Percentiles rank a stretch among this genome's conserved stretches.
These are phyloP conservation scores for Sardina pilchardus DNA, from an alignment of 2,113 vertebrate species.

Conservation along the genomic window DNA sequence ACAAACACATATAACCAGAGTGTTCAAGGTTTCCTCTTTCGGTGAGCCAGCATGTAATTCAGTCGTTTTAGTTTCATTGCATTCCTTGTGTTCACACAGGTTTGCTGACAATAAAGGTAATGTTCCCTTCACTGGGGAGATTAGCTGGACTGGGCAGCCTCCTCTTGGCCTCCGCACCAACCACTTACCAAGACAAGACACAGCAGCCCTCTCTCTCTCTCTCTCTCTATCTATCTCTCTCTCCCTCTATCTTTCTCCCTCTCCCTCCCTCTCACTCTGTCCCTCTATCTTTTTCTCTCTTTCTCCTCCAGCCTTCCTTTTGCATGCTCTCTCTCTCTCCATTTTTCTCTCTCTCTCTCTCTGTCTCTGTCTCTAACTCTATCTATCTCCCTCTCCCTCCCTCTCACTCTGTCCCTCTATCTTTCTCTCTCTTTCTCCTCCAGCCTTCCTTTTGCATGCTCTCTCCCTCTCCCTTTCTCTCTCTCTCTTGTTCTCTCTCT, in stretches of 20 bases:
- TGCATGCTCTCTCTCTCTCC: no score
- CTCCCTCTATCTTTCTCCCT: not conserved
- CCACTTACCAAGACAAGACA: not conserved
- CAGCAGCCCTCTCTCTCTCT: not conserved
- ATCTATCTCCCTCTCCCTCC: not conserved
- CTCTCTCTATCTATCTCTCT: not conserved
- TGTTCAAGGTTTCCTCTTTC: conserved; percentile 21
- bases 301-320: no score
- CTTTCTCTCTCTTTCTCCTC: not conserved
- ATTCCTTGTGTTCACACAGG: conserved; percentile 49
- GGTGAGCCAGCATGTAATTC: conserved; percentile 42
- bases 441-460: no score
- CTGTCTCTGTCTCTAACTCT: not conserved
- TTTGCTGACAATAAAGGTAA: conserved; percentile 46
- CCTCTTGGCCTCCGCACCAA: not conserved
- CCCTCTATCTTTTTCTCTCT: not conserved
- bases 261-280: not conserved
- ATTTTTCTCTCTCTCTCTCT: not conserved
- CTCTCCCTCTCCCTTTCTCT: not conserved
- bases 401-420: no score
- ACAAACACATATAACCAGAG: conserved; percentile 17
- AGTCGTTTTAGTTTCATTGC: conserved; percentile 43
- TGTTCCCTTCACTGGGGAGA: conserved; percentile 44
- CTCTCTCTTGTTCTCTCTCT: not conserved
- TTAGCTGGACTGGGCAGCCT: conserved; percentile 24